phyloP scores from a whole-genome alignment of 2,888 invertebrate genomes.

The Nipponacmea schrenckii region DNA sequence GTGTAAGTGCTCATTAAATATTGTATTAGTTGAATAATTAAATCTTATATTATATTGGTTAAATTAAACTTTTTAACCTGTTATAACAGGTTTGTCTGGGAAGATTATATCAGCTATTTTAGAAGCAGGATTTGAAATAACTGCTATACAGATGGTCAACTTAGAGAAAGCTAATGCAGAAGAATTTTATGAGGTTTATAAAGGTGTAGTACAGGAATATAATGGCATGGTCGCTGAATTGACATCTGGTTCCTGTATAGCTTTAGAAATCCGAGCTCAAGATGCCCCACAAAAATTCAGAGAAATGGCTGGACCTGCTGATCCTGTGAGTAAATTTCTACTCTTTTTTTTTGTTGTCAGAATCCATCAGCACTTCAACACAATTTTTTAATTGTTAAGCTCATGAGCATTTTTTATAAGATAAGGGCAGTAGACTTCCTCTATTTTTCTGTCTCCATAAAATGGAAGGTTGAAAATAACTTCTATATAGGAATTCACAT shows the following conservation, averaged over 20 bases:
- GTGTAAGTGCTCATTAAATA: no score
- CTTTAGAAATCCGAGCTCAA: conserved; percentile 77
- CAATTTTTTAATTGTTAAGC: no score
- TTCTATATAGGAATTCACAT: no score
- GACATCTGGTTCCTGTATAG: conserved; percentile 85
- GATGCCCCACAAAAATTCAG: conserved; percentile 75
- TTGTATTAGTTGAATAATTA: no score
- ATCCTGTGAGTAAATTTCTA: conserved; percentile 77
- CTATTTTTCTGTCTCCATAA: no score
- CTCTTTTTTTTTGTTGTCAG: no score
- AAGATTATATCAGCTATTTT: conserved; percentile 79
- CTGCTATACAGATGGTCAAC: conserved; percentile 79
- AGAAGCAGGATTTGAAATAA: conserved; percentile 81
- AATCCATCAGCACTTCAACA: no score
- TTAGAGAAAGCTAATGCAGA: conserved; percentile 85
- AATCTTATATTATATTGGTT: no score
- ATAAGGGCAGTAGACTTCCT: no score
- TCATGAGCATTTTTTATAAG: no score
- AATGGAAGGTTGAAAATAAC: no score
- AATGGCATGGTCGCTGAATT: conserved; percentile 81
- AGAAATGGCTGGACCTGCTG: conserved; percentile 86
- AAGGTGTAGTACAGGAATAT: conserved; percentile 75
- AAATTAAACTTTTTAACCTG: no score
- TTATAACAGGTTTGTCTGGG: conserved; percentile 71
- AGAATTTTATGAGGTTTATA: conserved; percentile 93